phyloP scores from a whole-genome alignment of 2,888 invertebrate species.

The Polydrusus tereticollis region DNA sequence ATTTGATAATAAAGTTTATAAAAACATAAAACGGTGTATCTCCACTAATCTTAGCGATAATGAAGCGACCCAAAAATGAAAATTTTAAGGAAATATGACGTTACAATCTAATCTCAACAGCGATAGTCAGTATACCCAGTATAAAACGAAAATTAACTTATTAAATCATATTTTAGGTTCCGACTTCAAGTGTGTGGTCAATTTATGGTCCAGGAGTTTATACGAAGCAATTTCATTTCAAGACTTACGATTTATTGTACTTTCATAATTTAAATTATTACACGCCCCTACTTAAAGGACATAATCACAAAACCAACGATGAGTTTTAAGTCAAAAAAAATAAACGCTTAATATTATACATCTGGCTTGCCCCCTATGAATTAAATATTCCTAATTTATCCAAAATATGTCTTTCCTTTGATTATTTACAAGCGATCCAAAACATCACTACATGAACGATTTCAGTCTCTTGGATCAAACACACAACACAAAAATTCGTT shows the following conservation, averaged over 20 bases:
- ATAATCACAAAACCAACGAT: not conserved
- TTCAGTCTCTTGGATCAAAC: constrained; percentile 45
- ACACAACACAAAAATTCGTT: constrained; percentile 29
- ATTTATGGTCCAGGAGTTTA: no score
- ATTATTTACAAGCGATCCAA: constrained; percentile 29
- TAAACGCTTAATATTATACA: not conserved
- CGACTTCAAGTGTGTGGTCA: no score
- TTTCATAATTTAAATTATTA: not conserved
- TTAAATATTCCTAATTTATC: constrained; percentile 1
- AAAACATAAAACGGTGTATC: no score
- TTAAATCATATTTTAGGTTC: no score
- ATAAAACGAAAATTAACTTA: no score
- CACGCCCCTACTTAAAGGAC: not conserved
- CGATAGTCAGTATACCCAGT: no score
- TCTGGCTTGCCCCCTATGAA: not conserved
- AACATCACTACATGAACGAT: constrained; percentile 36
- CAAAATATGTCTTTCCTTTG: constrained; percentile 26
- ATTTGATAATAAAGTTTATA: no score
- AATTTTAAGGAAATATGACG: no score
- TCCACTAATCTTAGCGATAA: no score
- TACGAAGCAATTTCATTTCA: no score
- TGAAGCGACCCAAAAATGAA: no score
- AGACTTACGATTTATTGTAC: not conserved
- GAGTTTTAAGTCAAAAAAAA: not conserved
- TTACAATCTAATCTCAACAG: no score